Base-by-base conservation (phyloP, 2,797 vertebrate species). In the Intellagama lesueurii region DNA sequence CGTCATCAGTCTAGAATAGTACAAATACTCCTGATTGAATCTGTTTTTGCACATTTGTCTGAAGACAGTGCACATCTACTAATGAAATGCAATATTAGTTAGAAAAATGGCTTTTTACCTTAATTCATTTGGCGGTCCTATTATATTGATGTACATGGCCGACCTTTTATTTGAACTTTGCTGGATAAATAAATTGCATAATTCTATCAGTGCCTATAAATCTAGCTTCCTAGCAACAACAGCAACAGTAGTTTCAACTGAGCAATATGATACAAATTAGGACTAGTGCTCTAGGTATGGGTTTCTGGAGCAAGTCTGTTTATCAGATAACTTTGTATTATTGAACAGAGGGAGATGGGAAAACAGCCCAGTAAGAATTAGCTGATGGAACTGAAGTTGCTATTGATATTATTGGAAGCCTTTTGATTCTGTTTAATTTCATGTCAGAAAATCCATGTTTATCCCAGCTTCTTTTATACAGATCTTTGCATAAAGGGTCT, bases 161-260 rank as follows among this genome's bases (percentile, higher is more conserved):
- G 95, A 91, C 91, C 75, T 73, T 91, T 91, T 93, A 94, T 94
- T 78, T 91, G 92, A 95, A 96, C 94, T 91, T 83, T 90, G 64
- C 35, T 85, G 88, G 56, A 64, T 52, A 89, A 95, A 88, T 83
- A 89, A 95, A 87, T 83, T 90, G 85, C 3, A 92, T 68, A 1
- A 2, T 87, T 79, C 80, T 90, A 94, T 92, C 93, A 92, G 94
- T 94, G 92, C 83, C 72, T 90, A 92, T 93, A 94, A 95, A 93
- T 89, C 40, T 7, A 91, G 92, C 94, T 93, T 93, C 90, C 88
- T 92, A 95, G 95, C 91, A 96, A 95, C 94, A 95, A 88, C 81
- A 92, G 91, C 92, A 96, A 92, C 73, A 94, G 72, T 84, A 93
- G 70, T 90, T 94, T 91, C 86, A 76, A 92, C 6, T 44, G 86